phyloP scores from a whole-genome alignment of 2,888 invertebrate species.

The Leptopilina drosophilae region DNA sequence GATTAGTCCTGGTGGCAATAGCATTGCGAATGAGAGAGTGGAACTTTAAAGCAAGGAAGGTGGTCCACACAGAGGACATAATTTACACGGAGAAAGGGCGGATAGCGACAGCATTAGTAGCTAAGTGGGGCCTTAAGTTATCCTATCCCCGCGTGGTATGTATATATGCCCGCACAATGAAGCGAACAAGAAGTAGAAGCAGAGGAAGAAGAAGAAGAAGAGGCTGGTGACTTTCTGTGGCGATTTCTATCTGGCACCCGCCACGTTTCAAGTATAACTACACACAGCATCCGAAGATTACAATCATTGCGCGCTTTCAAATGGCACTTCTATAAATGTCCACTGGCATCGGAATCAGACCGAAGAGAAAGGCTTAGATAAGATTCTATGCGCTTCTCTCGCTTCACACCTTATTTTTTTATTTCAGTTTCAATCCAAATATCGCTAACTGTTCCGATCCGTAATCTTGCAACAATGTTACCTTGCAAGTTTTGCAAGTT shows the following conservation, averaged over 20 bases:
- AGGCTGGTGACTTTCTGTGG: conserved; percentile 45
- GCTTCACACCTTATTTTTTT: too few relatives aligned
- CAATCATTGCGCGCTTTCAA: conserved; percentile 59
- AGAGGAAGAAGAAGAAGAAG: conserved; percentile 27
- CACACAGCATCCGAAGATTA: conserved; percentile 65
- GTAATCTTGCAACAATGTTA: too few relatives aligned
- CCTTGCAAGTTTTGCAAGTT: too few relatives aligned
- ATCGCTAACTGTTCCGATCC: too few relatives aligned
- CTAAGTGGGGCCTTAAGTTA: conserved; percentile 74
- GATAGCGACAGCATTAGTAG: conserved; percentile 75
- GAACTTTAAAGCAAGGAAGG: conserved; percentile 36
- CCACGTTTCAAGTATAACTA: conserved; percentile 60
- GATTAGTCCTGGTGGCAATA: conserved; percentile 37
- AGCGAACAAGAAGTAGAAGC: conserved; percentile 9
- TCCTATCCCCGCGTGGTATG: conserved; percentile 68
- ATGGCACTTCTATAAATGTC: conserved; percentile 45
- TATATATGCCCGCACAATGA: conserved; percentile 55
- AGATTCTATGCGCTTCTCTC: too few relatives aligned
- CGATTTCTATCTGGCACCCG: conserved; percentile 70
- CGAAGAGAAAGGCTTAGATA: too few relatives aligned
- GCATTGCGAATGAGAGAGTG: too few relatives aligned
- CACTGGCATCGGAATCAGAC: neutral
- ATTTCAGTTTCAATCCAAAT: too few relatives aligned
- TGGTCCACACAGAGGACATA: conserved; percentile 66
- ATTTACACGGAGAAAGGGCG: conserved; percentile 70